Conservation (phyloP, 2,113 vertebrate genomes). For the Lepus timidus region DNA sequence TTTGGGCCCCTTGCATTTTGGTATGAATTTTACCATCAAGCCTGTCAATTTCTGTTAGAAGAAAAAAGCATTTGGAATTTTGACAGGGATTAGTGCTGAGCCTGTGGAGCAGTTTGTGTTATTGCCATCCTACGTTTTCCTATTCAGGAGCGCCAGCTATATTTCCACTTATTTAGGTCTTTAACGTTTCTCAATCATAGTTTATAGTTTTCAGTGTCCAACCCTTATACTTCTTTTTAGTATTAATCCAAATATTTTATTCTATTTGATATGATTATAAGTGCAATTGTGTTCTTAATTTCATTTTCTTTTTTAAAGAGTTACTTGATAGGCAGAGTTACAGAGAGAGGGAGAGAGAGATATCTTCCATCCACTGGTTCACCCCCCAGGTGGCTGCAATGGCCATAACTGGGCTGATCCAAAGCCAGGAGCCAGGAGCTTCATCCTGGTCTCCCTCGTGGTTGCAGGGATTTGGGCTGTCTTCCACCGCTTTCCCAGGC, state of each 20-base stretch:
- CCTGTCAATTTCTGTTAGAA: background rate
- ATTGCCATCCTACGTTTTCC: background rate
- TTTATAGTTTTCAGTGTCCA: background rate
- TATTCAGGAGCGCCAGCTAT: background rate
- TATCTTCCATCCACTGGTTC: too few relatives aligned
- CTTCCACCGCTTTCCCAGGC: too few relatives aligned
- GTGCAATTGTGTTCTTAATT: slow-evolving; percentile 15
- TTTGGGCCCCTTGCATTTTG: background rate
- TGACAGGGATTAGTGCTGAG: background rate
- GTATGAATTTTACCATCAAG: background rate
- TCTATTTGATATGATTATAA: background rate
- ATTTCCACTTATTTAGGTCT: too few relatives aligned
- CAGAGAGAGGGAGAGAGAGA: too few relatives aligned
- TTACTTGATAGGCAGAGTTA: too few relatives aligned
- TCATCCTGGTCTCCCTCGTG: too few relatives aligned
- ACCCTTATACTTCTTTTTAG: background rate
- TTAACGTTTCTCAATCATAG: slow-evolving; percentile 16
- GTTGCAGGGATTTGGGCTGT: too few relatives aligned
- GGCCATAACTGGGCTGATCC: too few relatives aligned
- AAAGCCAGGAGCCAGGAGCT: too few relatives aligned
- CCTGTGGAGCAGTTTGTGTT: too few relatives aligned
- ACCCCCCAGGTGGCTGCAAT: too few relatives aligned
- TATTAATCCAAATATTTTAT: slow-evolving; percentile 56
- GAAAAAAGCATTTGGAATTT: background rate
- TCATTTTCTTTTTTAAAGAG: too few relatives aligned